These are phyloP conservation scores for Leucophenga varia DNA, from an alignment of 1,140 invertebrate genomes.

Conservation along the genomic window DNA sequence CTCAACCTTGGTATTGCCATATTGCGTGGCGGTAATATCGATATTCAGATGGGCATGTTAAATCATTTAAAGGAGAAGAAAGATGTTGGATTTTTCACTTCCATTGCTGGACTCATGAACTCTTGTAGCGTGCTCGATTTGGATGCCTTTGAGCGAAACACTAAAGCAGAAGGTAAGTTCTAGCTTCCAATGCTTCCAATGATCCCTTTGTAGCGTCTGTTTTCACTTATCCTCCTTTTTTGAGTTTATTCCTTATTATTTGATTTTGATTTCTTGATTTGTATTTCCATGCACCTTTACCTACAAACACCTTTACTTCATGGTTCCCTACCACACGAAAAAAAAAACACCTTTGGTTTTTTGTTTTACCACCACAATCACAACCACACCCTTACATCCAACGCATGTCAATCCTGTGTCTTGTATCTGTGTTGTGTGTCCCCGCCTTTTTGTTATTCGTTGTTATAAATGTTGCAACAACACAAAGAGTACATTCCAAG, in stretches of 20 bases:
- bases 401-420: constrained; percentile 23
- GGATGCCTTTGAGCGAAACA: constrained; percentile 98
- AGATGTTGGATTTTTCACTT: constrained; percentile 99
- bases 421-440: too few relatives aligned
- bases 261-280: constrained; percentile 41
- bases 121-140: constrained; percentile 97
- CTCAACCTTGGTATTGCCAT: constrained; percentile 97
- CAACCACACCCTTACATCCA: constrained; percentile 34
- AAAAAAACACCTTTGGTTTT: too few relatives aligned
- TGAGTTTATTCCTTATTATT: constrained; percentile 15
- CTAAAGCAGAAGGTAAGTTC: constrained; percentile 92
- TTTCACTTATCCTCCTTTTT: too few relatives aligned
- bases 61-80: constrained; percentile 98
- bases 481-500: constrained; percentile 57
- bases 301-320: constrained; percentile 26
- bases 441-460: too few relatives aligned
- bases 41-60: constrained; percentile 96
- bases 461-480: constrained; percentile 40
- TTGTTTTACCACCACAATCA: constrained; percentile 25
- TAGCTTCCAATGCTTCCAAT: too few relatives aligned
- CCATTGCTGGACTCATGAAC: constrained; percentile 97
- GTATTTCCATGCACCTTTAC: constrained; percentile 36
- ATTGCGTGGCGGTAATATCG: constrained; percentile 93
- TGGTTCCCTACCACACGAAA: too few relatives aligned
- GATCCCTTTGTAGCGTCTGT: too few relatives aligned